Evolutionary conservation across 2,888 invertebrate species (phyloP).

Genomic region (Octodonta nipae): DNA sequence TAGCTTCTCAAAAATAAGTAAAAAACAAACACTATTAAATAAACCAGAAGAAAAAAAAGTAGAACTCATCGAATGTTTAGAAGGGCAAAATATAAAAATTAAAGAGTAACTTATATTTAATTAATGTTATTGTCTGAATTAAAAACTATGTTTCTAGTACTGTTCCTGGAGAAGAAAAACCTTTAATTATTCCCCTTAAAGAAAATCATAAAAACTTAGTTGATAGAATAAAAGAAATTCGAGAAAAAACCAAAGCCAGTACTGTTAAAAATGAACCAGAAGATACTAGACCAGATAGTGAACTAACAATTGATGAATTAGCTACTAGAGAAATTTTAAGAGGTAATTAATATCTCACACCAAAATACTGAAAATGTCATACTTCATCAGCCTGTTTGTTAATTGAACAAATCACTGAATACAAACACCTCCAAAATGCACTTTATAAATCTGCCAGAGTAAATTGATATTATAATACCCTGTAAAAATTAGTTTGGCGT

Average conservation of each 20-base stretch:
- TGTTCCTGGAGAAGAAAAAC: slow-evolving; percentile 38
- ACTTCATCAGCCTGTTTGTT: not conserved
- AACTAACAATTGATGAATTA: slow-evolving; percentile 50
- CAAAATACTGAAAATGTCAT: not conserved
- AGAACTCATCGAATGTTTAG: slow-evolving; percentile 67
- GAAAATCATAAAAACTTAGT: slow-evolving; percentile 38
- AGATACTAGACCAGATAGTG: slow-evolving; percentile 28
- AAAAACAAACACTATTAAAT: slow-evolving; percentile 37
- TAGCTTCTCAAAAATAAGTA: slow-evolving; percentile 57
- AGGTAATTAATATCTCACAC: slow-evolving; percentile 32
- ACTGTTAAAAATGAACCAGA: slow-evolving; percentile 16
- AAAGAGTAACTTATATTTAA: slow-evolving; percentile 50
- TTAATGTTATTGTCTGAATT: slow-evolving; percentile 5
- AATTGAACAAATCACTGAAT: no score
- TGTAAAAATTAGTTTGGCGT: no score
- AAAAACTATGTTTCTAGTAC: slow-evolving; percentile 35
- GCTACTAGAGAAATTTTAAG: slow-evolving; percentile 60
- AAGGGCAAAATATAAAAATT: slow-evolving; percentile 63
- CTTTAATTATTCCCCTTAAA: slow-evolving; percentile 54
- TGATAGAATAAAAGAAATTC: slow-evolving; percentile 41
- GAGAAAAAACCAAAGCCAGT: slow-evolving; percentile 23
- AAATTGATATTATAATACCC: no score
- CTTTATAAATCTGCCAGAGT: no score
- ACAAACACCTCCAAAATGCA: no score
- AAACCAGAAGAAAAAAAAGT: slow-evolving; percentile 38